phyloP scores from a whole-genome alignment of 2,888 invertebrate genomes.

The Tromatobia lineatoria region DNA sequence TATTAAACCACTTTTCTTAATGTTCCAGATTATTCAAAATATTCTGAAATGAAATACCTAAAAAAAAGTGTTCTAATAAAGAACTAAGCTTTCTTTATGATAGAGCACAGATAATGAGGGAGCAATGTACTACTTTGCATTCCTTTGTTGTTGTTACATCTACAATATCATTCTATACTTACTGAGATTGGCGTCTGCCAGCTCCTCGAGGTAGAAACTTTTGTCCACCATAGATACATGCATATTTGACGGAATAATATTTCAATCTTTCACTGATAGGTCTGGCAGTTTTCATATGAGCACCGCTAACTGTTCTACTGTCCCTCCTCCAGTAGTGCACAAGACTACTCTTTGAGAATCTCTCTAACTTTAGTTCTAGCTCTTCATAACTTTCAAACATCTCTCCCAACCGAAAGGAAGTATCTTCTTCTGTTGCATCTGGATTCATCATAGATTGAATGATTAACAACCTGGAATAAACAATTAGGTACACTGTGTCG shows the following conservation, averaged over 20 bases:
- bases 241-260: constrained; percentile 85
- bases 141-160: constrained; percentile 3
- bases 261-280: constrained; percentile 83
- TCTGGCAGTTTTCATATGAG: constrained; percentile 85
- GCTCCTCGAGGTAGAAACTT: constrained; percentile 84
- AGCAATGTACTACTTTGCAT: too few species aligned
- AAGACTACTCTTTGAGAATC: constrained; percentile 83
- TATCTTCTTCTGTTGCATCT: constrained; percentile 75
- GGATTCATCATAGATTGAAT: constrained; percentile 75
- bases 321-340: constrained; percentile 86
- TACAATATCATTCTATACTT: constrained; percentile 23
- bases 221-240: constrained; percentile 85
- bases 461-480: constrained; percentile 15
- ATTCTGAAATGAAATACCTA: too few species aligned
- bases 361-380: constrained; percentile 81
- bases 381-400: constrained; percentile 84
- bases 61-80: too few species aligned
- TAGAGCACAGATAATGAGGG: too few species aligned
- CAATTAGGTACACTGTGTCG: constrained; percentile 13
- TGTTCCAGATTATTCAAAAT: too few species aligned
- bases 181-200: constrained; percentile 84
- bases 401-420: constrained; percentile 84
- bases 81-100: too few species aligned
- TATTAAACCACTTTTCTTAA: too few species aligned
- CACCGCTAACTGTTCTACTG: constrained; percentile 85